Percentiles rank a stretch among this genome's conserved stretches.
These are phyloP conservation scores for Aphyosemion australe DNA, from an alignment of 2,113 vertebrate genomes.

Conservation along the genomic window DNA sequence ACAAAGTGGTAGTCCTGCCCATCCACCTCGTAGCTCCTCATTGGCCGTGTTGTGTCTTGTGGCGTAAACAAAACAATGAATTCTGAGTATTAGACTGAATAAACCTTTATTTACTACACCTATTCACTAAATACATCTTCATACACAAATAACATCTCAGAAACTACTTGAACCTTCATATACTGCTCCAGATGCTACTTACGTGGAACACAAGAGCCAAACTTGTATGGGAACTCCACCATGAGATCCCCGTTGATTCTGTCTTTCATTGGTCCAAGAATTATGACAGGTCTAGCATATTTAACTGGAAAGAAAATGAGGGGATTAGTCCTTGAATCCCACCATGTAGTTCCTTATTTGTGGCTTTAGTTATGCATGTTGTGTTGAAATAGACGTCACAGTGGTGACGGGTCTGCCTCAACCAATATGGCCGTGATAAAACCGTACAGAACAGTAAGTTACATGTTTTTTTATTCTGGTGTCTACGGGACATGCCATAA, in stretches of 20 bases:
- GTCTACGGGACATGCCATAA: no score
- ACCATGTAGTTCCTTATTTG: not conserved
- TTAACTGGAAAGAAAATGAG: conserved; percentile 79
- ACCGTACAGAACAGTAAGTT: no score
- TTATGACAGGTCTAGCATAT: conserved; percentile 95
- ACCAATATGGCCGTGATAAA: no score
- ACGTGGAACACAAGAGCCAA: conserved; percentile 98
- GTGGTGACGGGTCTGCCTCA: no score
- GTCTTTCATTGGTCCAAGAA: conserved; percentile 98
- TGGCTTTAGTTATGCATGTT: no score
- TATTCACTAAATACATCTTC: no score
- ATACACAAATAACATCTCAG: not conserved
- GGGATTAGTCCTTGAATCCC: not conserved
- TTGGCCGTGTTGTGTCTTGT: conserved; percentile 92
- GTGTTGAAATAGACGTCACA: no score
- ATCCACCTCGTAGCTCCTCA: conserved; percentile 94
- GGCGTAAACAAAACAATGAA: not conserved
- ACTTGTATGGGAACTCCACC: conserved; percentile 97
- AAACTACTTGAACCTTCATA: not conserved
- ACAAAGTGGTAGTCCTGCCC: conserved; percentile 97
- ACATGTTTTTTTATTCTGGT: no score
- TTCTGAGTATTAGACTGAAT: not conserved
- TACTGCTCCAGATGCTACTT: conserved; percentile 71
- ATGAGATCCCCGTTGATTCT: conserved; percentile 97
- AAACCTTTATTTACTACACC: no score